A percentile compares a stretch with the other conserved stretches of the same genome.
Conservation (phyloP, 2,113 vertebrate species). For the Phaethornis superciliosus region DNA sequence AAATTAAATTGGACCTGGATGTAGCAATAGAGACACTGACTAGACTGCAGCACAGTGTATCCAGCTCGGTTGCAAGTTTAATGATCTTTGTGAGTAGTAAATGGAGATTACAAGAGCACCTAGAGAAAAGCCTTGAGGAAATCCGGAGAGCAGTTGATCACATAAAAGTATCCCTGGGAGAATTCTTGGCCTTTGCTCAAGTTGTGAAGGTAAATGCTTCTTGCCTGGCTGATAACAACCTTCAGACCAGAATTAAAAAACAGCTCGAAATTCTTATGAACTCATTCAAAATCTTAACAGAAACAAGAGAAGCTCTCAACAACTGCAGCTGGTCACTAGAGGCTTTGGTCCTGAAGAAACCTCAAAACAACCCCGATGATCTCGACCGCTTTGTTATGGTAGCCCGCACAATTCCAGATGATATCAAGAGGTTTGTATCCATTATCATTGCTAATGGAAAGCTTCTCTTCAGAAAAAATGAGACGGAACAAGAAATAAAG, state of each 20-base stretch:
- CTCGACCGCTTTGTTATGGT: slow-evolving; percentile 93
- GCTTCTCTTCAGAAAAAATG: slow-evolving; percentile 85
- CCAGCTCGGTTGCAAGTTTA: slow-evolving; percentile 77
- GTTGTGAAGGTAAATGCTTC: slow-evolving; percentile 76
- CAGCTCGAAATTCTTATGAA: slow-evolving; percentile 84
- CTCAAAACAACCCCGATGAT: slow-evolving; percentile 80
- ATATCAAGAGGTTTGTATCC: slow-evolving; percentile 88
- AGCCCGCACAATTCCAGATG: slow-evolving; percentile 89
- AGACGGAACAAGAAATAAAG: slow-evolving; percentile 60
- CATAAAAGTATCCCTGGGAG: slow-evolving; percentile 75
- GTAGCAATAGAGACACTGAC: slow-evolving; percentile 77
- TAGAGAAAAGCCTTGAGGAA: slow-evolving; percentile 82
- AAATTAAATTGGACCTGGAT: slow-evolving; percentile 80
- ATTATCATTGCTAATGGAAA: slow-evolving; percentile 92
- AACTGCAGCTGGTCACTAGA: slow-evolving; percentile 81
- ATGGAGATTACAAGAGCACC: slow-evolving; percentile 85
- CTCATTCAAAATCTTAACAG: slow-evolving; percentile 85
- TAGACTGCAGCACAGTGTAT: slow-evolving; percentile 82
- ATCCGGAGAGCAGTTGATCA: slow-evolving; percentile 80
- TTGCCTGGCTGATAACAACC: slow-evolving; percentile 78
- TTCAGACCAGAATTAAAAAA: slow-evolving; percentile 84
- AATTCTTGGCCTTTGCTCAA: slow-evolving; percentile 85
- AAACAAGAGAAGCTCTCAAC: slow-evolving; percentile 80
- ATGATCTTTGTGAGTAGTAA: slow-evolving; percentile 92
- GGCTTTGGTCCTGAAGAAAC: slow-evolving; percentile 77